Conservation (phyloP, 2,888 invertebrate genomes). For the Acanthosoma haemorrhoidale region DNA sequence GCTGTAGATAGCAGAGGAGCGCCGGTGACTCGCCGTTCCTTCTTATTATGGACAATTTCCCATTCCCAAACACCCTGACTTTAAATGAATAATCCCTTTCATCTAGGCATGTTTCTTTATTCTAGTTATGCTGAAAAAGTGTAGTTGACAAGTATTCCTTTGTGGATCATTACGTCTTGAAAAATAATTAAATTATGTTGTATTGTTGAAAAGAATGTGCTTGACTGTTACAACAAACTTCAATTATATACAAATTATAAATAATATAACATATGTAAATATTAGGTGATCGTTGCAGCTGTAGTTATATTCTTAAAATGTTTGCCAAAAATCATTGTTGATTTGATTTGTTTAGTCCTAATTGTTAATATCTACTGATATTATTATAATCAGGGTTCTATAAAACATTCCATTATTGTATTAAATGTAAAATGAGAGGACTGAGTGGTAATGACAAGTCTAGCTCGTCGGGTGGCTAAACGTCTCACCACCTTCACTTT, state of each 20-base stretch:
- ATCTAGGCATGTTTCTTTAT: slow-evolving; percentile 20
- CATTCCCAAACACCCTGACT: slow-evolving; percentile 20
- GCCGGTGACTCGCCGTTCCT: background rate
- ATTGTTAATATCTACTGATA: slow-evolving; percentile 26
- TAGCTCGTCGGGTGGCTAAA: background rate
- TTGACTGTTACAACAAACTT: slow-evolving; percentile 24
- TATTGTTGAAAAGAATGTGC: slow-evolving; percentile 12
- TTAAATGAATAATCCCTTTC: slow-evolving; percentile 24
- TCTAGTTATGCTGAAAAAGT: slow-evolving; percentile 28
- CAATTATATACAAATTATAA: slow-evolving; percentile 10
- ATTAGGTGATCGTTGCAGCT: slow-evolving; percentile 30
- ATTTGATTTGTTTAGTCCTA: slow-evolving; percentile 24
- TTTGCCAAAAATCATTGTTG: slow-evolving; percentile 34
- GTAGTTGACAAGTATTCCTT: background rate
- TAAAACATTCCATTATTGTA: slow-evolving; percentile 26
- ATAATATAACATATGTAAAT: slow-evolving; percentile 34
- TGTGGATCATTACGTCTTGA: background rate
- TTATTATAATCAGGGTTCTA: slow-evolving; percentile 30
- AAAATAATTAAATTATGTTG: background rate
- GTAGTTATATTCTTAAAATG: slow-evolving; percentile 35
- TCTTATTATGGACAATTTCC: slow-evolving; percentile 22
- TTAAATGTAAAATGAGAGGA: slow-evolving; percentile 4
- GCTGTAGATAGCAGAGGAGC: background rate
- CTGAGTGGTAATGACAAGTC: slow-evolving; percentile 2
- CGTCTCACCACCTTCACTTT: slow-evolving; percentile 20